Evolutionary conservation across 2,888 invertebrate genomes (phyloP).

Genomic region (Drosophila parthenogenetica): DNA sequence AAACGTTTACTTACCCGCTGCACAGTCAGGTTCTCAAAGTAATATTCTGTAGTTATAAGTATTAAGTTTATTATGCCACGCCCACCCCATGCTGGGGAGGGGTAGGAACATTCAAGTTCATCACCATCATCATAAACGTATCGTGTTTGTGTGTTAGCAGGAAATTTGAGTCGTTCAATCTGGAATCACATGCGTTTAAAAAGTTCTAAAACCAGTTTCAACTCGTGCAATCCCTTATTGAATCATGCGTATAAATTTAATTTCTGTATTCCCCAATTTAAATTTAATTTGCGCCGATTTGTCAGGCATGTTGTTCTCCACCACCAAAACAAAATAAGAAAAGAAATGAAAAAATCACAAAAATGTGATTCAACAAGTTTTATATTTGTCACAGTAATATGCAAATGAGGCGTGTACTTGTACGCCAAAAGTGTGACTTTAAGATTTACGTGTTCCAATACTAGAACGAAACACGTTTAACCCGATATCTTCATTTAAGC

Average conservation of each 20-base stretch:
- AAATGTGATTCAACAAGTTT: constrained; percentile 60
- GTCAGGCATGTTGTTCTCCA: constrained; percentile 13
- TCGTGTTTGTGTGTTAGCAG: constrained; percentile 40
- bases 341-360: constrained; percentile 11
- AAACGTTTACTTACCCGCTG: constrained; percentile 96
- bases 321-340: no score
- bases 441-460: constrained; percentile 46
- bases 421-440: constrained; percentile 57
- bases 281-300: constrained; percentile 56
- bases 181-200: constrained; percentile 52
- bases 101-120: constrained; percentile 29
- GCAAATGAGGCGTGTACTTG: constrained; percentile 49
- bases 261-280: constrained; percentile 45
- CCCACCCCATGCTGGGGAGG: constrained; percentile 7
- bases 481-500: constrained; percentile 45
- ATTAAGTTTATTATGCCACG: constrained; percentile 73
- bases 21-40: constrained; percentile 89
- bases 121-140: constrained; percentile 29
- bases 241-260: constrained; percentile 61
- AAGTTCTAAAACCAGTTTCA: constrained; percentile 56
- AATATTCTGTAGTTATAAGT: constrained; percentile 82
- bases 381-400: constrained; percentile 43
- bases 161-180: constrained; percentile 17
- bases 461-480: constrained; percentile 57
- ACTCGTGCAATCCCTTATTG: constrained; percentile 33